These are phyloP conservation scores for Noctuana brunneofusca DNA, from an alignment of 2,888 invertebrate species.

Conservation along the genomic window DNA sequence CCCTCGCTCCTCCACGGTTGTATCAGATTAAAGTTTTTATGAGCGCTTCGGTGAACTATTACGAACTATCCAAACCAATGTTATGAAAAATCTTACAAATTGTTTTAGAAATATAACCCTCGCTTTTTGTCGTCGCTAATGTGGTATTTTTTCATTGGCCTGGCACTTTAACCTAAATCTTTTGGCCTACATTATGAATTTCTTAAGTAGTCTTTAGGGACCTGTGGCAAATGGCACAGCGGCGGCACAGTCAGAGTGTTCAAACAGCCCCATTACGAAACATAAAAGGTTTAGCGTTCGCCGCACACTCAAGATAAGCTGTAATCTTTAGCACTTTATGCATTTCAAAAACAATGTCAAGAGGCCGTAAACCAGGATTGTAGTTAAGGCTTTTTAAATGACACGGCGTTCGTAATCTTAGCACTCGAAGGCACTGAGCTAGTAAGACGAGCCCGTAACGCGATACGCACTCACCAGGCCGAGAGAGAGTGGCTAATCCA, in stretches of 20 bases:
- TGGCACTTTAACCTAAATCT: conserved; percentile 18
- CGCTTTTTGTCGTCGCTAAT: conserved; percentile 11
- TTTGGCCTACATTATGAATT: conserved; percentile 8
- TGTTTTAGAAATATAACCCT: conserved; percentile 18
- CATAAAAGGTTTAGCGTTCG: conserved; percentile 44
- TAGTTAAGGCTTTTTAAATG: conserved; percentile 37
- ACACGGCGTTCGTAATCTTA: conserved; percentile 56
- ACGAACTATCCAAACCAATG: conserved; percentile 36
- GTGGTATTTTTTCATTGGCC: conserved; percentile 3
- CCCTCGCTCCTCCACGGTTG: conserved; percentile 49
- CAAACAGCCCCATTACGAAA: conserved; percentile 36
- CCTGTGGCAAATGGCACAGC: conserved; percentile 27
- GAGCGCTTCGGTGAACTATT: conserved; percentile 48
- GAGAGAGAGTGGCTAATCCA: conserved; percentile 58
- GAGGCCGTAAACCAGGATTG: conserved; percentile 42
- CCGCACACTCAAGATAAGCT: conserved; percentile 50
- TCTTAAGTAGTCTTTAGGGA: conserved; percentile 30
- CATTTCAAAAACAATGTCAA: conserved; percentile 51
- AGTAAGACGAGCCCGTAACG: conserved; percentile 62
- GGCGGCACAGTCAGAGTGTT: conserved; percentile 6
- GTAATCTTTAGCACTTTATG: conserved; percentile 47
- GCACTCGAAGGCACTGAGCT: conserved; percentile 51
- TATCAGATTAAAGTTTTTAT: conserved; percentile 47
- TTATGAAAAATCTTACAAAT: conserved; percentile 30
- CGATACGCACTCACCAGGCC: conserved; percentile 65